Conservation (phyloP, 1,140 invertebrate genomes). For the Phymorhynchus buccinoides region DNA sequence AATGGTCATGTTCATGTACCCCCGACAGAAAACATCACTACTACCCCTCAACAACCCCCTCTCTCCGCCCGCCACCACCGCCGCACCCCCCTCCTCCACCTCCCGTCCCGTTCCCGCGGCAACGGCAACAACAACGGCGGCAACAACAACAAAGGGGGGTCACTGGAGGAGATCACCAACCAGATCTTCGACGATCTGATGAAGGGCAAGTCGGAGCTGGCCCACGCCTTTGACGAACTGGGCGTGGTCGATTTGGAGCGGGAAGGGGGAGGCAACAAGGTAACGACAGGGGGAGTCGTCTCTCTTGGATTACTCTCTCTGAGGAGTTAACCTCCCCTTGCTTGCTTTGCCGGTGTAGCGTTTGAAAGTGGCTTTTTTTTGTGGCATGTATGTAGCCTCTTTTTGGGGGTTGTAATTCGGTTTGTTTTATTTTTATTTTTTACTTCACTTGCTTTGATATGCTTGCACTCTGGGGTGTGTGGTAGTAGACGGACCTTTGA, state of each 20-base stretch:
- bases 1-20: slow-evolving; percentile 33
- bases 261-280: not conserved
- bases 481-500: too few relatives aligned
- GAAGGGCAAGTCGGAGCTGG: slow-evolving; percentile 79
- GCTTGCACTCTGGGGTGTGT: too few relatives aligned
- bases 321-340: too few relatives aligned
- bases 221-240: slow-evolving; percentile 73
- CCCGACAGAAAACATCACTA: slow-evolving; percentile 44
- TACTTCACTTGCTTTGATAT: too few relatives aligned
- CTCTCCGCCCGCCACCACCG: slow-evolving; percentile 18
- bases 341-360: too few relatives aligned
- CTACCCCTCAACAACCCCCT: not conserved
- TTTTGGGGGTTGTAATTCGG: too few relatives aligned
- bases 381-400: too few relatives aligned
- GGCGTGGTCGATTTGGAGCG: slow-evolving; percentile 70
- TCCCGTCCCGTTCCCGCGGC: slow-evolving; percentile 10
- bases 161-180: slow-evolving; percentile 86
- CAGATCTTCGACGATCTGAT: slow-evolving; percentile 87
- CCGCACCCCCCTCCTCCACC: slow-evolving; percentile 35
- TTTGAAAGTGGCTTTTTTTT: too few relatives aligned
- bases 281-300: not conserved
- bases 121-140: not conserved
- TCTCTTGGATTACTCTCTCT: too few relatives aligned
- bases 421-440: too few relatives aligned
- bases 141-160: slow-evolving; percentile 32